phyloP scores from a whole-genome alignment of 2,797 vertebrate species.

The Takifugu ocellatus region DNA sequence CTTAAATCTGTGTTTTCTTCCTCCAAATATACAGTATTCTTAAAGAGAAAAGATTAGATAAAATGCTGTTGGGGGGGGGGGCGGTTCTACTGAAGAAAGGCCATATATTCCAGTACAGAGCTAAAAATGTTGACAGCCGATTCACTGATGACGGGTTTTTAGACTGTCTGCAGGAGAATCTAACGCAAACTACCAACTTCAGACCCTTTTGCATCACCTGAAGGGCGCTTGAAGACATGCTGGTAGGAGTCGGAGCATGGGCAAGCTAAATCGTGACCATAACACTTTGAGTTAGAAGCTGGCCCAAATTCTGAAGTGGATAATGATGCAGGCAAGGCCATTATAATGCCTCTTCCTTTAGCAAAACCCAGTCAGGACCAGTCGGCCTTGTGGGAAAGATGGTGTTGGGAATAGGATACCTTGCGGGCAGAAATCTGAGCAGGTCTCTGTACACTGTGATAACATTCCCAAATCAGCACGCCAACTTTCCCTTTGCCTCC shows the following conservation, averaged over 20 bases:
- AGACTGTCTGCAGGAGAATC: too few relatives aligned
- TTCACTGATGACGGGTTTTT: too few relatives aligned
- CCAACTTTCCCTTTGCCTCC: conserved; percentile 92
- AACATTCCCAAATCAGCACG: conserved; percentile 96
- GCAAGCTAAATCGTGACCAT: conserved; percentile 12
- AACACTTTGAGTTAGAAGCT: conserved; percentile 3
- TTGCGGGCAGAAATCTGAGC: conserved; percentile 91
- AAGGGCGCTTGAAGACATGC: conserved; percentile 5
- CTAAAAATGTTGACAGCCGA: too few relatives aligned
- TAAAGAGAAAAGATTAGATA: too few relatives aligned
- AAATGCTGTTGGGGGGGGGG: too few relatives aligned
- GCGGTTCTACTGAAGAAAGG: too few relatives aligned
- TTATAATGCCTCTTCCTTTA: conserved; percentile 28
- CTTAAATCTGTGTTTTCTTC: too few relatives aligned
- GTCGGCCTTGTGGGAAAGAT: conserved; percentile 64
- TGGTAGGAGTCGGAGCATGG: conserved; percentile 8
- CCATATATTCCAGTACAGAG: too few relatives aligned
- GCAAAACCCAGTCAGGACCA: conserved; percentile 44
- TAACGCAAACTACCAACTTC: background rate
- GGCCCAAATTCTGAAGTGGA: conserved; percentile 8
- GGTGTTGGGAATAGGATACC: conserved; percentile 85
- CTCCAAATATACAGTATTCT: too few relatives aligned
- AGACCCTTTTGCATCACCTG: background rate
- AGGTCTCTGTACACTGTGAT: conserved; percentile 98
- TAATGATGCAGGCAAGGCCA: conserved; percentile 5